Percentiles rank a stretch among this genome's conserved stretches.
Evolutionary conservation across 2,888 invertebrate genomes (phyloP).

Genomic region (Noctuana brunneofusca): DNA sequence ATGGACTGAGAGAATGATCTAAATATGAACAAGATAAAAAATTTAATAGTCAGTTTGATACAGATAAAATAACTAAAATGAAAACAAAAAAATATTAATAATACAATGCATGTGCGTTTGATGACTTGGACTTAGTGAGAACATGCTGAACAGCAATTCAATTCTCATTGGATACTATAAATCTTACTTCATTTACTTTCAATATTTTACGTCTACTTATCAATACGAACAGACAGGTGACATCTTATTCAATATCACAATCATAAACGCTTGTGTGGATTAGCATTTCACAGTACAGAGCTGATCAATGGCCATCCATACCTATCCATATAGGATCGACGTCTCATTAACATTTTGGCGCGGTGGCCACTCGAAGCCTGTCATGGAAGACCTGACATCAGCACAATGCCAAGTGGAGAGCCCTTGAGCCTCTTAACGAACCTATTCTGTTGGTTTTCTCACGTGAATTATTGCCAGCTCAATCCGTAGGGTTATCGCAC

Average conservation of each 20-base stretch:
- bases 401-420: constrained; percentile 66
- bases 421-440: constrained; percentile 77
- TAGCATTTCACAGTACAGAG: constrained; percentile 38
- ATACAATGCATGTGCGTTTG: too few species aligned
- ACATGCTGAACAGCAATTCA: neutral
- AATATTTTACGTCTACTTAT: constrained; percentile 31
- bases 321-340: constrained; percentile 37
- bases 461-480: constrained; percentile 64
- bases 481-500: constrained; percentile 43
- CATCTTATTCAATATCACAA: constrained; percentile 34
- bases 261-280: constrained; percentile 31
- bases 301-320: constrained; percentile 45
- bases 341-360: constrained; percentile 65
- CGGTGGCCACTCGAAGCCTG: constrained; percentile 54
- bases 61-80: too few species aligned
- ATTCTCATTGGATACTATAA: constrained; percentile 8
- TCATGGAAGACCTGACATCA: constrained; percentile 63
- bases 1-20: too few species aligned
- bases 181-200: constrained; percentile 23
- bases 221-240: constrained; percentile 25
- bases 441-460: constrained; percentile 78
- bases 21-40: neutral
- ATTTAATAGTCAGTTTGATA: neutral
- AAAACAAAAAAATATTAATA: too few species aligned
- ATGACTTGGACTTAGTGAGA: neutral